Conservation (phyloP, 2,113 vertebrate genomes). For the Nothobranchius kuhntae region DNA sequence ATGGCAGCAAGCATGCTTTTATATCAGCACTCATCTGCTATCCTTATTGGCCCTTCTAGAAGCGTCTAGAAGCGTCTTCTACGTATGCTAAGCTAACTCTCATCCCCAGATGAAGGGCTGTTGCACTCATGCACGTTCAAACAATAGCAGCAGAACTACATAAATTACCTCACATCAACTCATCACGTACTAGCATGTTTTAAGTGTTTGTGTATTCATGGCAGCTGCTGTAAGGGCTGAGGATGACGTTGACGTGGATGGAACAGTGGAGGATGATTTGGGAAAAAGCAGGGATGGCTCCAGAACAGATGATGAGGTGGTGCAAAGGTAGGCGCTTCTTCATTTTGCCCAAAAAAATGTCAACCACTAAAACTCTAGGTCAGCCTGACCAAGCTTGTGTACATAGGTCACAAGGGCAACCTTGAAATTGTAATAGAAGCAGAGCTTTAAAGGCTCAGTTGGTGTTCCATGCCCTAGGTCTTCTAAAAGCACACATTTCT, state of each 20-base stretch:
- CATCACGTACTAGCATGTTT: too few species aligned
- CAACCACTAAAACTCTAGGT: constrained; percentile 22
- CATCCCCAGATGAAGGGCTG: background rate
- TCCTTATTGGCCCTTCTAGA: constrained; percentile 8
- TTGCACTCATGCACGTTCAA: background rate
- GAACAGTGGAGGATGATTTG: constrained; percentile 88
- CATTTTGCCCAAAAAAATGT: background rate
- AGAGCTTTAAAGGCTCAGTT: background rate
- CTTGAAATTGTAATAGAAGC: background rate
- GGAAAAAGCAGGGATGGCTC: constrained; percentile 95
- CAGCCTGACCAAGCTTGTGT: constrained; percentile 32
- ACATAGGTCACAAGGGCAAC: constrained; percentile 17
- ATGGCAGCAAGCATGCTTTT: too few species aligned
- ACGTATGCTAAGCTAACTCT: background rate
- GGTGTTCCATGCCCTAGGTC: background rate
- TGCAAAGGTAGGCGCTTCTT: constrained; percentile 86
- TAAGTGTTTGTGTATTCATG: background rate
- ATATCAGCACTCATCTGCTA: background rate
- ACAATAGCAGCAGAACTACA: too few species aligned
- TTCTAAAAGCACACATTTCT: background rate
- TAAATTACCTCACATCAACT: too few species aligned
- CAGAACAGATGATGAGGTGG: constrained; percentile 91
- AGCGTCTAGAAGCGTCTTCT: background rate
- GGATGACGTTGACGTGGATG: constrained; percentile 85
- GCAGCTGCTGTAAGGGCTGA: constrained; percentile 72